Evolutionary conservation across 2,113 vertebrate species (phyloP), one percentile per base, ranked within the genome.

Genomic region (Salvator merianae): DNA sequence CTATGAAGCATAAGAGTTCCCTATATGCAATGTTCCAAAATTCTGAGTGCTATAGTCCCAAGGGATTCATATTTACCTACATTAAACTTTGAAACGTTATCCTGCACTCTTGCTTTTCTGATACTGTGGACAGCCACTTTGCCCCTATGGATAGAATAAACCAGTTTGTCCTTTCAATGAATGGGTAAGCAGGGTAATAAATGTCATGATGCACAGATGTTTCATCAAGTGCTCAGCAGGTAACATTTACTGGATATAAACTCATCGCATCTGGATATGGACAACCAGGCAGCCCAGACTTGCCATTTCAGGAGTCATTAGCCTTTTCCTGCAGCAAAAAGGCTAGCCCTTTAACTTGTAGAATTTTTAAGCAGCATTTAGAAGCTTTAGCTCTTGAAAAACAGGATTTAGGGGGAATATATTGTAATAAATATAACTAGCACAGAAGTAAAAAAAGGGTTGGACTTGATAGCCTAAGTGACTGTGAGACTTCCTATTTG

Each of bases 211-310:
- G 30, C 62, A 55, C 74, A 83, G 81, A 72, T 87, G 59, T 79
- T 83, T 79, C 69, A 79, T 83, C 86, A 55, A 59, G 34, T 53
- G 43, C 59, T 83, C 86, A 79, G 75, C 40, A 43, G 75, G 76
- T 53, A 53, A 72, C 68, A 79, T 74, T 62, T 73, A 65, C 68
- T 50, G 13, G 59, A 32, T 32, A 65, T 55, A 9, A 55, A 68
- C 40, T 77, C 66, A 24, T 72, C 53, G 72, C 32, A 72, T 72
- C 85, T 78, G 68, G 77, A 82, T 72, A 32, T 74, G 69, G 68
- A 47, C 76, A 68, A 34, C 62, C n/a, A 43, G 32, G 80, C 81
- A 68, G 79, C 65, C 32, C 36, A 71, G 30, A 55, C 8, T 32
- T 32, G 70, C 59, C 70, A 55, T 73, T 87, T 66, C 70, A 83